Evolutionary conservation across 2,113 vertebrate species (phyloP).

Genomic region (Oryzias woworae): DNA sequence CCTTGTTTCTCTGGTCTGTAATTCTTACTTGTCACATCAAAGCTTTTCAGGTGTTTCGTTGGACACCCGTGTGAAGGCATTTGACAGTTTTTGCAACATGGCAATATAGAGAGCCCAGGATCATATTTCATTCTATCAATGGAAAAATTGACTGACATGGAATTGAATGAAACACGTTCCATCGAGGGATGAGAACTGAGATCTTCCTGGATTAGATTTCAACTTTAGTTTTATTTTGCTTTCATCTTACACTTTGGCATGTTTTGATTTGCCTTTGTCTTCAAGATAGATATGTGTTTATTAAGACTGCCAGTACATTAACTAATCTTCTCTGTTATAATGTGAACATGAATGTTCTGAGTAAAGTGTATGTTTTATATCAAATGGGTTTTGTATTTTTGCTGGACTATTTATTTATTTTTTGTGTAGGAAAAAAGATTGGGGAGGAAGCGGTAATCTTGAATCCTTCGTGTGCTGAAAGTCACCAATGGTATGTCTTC

Average conservation of each 20-base stretch:
- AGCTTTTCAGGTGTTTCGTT: conserved; percentile 31
- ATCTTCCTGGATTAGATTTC: conserved; percentile 37
- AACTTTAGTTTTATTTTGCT: conserved; percentile 32
- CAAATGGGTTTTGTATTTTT: conserved; percentile 9
- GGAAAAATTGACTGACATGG: neutral
- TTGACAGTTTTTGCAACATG: neutral
- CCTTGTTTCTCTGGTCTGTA: conserved; percentile 47
- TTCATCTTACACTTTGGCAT: neutral
- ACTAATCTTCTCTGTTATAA: neutral
- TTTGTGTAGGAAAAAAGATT: conserved; percentile 80
- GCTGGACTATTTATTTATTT: conserved; percentile 11
- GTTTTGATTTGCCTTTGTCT: conserved; percentile 15
- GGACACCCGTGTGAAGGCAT: conserved; percentile 24
- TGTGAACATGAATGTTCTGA: neutral
- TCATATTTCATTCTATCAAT: conserved; percentile 42
- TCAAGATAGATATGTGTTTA: conserved; percentile 23
- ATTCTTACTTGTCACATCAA: conserved; percentile 43
- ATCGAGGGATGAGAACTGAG: conserved; percentile 30
- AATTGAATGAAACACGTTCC: conserved; percentile 22
- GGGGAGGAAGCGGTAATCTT: conserved; percentile 85
- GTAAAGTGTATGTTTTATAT: conserved; percentile 22
- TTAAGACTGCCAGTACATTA: conserved; percentile 9
- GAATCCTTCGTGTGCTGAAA: conserved; percentile 85
- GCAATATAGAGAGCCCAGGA: conserved; percentile 32
- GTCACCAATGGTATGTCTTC: conserved; percentile 91